These are phyloP conservation scores for Melanogrammus aeglefinus DNA, from an alignment of 2,797 vertebrate genomes.

Conservation along the genomic window DNA sequence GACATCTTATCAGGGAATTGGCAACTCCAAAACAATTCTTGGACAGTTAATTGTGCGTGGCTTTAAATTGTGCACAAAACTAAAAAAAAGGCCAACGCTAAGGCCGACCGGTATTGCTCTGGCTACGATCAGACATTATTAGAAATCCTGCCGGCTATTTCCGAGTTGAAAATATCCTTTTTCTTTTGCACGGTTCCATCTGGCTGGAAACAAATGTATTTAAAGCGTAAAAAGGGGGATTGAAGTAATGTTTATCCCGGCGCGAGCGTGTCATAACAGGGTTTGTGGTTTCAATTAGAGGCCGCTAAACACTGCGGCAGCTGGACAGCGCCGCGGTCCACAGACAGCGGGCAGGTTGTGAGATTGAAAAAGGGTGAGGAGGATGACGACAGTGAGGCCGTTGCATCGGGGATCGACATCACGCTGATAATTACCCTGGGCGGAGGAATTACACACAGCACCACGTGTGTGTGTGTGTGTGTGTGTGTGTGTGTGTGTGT, in stretches of 20 bases:
- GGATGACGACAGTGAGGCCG: not conserved
- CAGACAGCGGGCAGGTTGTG: constrained; percentile 16
- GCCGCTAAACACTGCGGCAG: constrained; percentile 11
- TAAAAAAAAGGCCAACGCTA: not conserved
- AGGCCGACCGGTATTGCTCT: not conserved
- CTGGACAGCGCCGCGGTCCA: constrained; percentile 12
- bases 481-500: constrained; percentile 28
- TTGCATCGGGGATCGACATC: constrained; percentile 52
- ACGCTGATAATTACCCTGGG: constrained; percentile 48
- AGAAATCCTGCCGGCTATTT: not conserved
- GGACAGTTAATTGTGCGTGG: not conserved
- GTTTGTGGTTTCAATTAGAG: constrained; percentile 23
- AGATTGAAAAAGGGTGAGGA: constrained; percentile 3
- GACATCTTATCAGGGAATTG: not conserved
- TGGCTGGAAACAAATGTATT: constrained; percentile 2
- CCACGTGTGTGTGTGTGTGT: constrained; percentile 36
- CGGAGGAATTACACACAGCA: constrained; percentile 43
- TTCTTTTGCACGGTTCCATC: not conserved
- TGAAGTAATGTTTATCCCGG: constrained; percentile 6
- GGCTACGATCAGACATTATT: not conserved
- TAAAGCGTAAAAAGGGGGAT: not conserved
- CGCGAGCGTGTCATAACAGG: not conserved
- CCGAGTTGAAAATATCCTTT: not conserved
- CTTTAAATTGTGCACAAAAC: not conserved
- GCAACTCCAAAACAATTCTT: not conserved